Evolutionary conservation across 2,113 vertebrate genomes (phyloP).

Genomic region (Serranochromis macrocephalus): DNA sequence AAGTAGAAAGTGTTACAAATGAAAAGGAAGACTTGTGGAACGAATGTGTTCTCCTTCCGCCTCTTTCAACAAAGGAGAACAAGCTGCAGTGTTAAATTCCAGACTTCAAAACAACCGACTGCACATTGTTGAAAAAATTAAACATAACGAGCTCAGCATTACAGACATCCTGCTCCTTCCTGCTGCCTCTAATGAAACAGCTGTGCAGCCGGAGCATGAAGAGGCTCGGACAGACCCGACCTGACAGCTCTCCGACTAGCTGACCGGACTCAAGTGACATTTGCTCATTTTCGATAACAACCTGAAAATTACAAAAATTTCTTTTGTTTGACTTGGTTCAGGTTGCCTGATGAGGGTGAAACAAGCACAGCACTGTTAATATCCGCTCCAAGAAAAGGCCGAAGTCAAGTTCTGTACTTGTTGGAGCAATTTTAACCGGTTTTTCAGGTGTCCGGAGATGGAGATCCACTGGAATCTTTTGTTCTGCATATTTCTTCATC

Average conservation of each 20-base stretch:
- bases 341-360: neutral
- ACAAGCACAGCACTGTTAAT: neutral
- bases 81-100: conserved; percentile 3
- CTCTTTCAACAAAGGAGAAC: neutral
- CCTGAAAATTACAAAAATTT: neutral
- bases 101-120: neutral
- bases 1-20: neutral
- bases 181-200: neutral
- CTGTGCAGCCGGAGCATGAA: neutral
- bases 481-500: neutral
- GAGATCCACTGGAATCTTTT: neutral
- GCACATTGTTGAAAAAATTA: conserved; percentile 17
- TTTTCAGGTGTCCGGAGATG: neutral
- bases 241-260: neutral
- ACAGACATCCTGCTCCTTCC: neutral
- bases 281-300: neutral
- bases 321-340: neutral
- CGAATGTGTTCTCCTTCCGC: fast-evolving
- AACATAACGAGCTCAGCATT: conserved; percentile 25
- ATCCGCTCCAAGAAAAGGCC: neutral
- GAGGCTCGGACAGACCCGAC: neutral
- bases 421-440: neutral
- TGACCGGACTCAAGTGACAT: neutral
- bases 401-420: neutral
- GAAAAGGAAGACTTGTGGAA: neutral